A percentile compares a stretch with the other conserved stretches of the same genome.
Conservation (phyloP, 2,888 invertebrate species). For the Luffia ferchaultella region DNA sequence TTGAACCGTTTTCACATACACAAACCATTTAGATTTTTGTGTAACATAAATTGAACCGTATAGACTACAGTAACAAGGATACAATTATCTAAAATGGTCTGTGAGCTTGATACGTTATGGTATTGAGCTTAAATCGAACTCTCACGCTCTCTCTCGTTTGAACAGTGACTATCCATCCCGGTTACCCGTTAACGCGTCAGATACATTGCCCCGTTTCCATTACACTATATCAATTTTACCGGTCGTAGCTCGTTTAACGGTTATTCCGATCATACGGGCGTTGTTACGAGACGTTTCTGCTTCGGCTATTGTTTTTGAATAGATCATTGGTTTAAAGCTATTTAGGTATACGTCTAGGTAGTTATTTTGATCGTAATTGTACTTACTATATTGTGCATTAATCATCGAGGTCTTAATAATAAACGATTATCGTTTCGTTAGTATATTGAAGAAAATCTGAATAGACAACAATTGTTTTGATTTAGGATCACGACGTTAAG, state of each 20-base stretch:
- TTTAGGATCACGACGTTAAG: too few relatives aligned
- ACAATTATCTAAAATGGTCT: constrained; percentile 39
- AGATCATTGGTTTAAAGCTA: neutral
- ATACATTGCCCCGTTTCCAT: constrained; percentile 59
- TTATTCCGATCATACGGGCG: constrained; percentile 21
- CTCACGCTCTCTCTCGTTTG: constrained; percentile 36
- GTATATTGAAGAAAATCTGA: too few relatives aligned
- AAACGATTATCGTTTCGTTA: too few relatives aligned
- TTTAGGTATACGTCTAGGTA: neutral
- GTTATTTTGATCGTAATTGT: neutral
- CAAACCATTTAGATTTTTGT: neutral
- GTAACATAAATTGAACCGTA: constrained; percentile 30
- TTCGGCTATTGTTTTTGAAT: neutral
- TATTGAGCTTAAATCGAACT: constrained; percentile 26
- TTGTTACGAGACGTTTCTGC: neutral
- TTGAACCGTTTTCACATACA: neutral
- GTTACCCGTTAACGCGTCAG: constrained; percentile 51
- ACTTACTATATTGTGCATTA: too few relatives aligned
- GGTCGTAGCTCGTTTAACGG: constrained; percentile 26
- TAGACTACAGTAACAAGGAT: constrained; percentile 28
- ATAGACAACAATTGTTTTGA: too few relatives aligned
- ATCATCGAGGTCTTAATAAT: too few relatives aligned
- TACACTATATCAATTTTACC: constrained; percentile 57
- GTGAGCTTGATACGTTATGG: constrained; percentile 46
- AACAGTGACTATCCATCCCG: constrained; percentile 37